phyloP scores from a whole-genome alignment of 1,140 invertebrate species.

The Delia radicum region DNA sequence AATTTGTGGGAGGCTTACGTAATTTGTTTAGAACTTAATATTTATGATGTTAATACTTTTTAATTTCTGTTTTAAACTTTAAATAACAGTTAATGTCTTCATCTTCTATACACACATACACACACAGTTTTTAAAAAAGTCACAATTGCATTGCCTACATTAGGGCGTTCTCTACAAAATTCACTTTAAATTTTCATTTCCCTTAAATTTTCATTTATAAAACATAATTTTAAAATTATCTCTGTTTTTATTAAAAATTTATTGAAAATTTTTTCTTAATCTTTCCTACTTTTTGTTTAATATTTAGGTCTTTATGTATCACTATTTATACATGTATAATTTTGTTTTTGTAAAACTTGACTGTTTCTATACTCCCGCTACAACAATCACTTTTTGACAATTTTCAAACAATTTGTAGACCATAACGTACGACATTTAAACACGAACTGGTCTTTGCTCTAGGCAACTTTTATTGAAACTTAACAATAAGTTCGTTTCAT shows the following conservation, averaged over 20 bases:
- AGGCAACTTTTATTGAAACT: slow-evolving; percentile 16
- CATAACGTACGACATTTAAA: neutral
- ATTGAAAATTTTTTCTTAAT: neutral
- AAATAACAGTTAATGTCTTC: too few species aligned
- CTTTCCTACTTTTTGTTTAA: neutral
- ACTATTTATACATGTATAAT: neutral
- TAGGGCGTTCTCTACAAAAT: neutral
- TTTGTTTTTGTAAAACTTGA: neutral
- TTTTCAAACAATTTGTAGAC: neutral
- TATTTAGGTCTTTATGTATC: too few species aligned
- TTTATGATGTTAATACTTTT: too few species aligned
- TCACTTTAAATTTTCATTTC: neutral
- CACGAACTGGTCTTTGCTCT: slow-evolving; percentile 3
- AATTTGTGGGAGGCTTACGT: slow-evolving; percentile 5
- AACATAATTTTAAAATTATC: too few species aligned
- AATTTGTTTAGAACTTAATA: neutral
- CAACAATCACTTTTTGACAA: neutral
- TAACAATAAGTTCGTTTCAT: neutral
- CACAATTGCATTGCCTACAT: neutral
- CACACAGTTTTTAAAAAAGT: neutral
- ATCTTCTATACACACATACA: neutral
- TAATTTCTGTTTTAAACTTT: too few species aligned
- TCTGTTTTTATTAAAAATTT: neutral
- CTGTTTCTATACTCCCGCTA: neutral
- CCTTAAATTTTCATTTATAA: too few species aligned